Percentiles rank a stretch among this genome's conserved stretches.
Evolutionary conservation across 2,797 vertebrate genomes (phyloP).

Genomic region (Pachyuromys duprasi): DNA sequence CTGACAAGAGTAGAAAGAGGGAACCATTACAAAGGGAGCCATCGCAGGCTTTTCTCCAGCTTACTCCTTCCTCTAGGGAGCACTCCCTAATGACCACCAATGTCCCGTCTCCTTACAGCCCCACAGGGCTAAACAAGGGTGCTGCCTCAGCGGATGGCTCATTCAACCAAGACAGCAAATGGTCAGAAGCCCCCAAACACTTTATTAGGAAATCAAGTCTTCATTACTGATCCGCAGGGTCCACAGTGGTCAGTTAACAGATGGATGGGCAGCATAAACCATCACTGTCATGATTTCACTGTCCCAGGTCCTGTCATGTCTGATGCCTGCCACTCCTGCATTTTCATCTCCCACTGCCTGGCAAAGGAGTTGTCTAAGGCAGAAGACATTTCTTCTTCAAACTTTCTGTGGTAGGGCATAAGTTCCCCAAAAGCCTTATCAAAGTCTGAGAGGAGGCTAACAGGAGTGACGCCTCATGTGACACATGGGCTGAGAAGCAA

Average conservation of each 20-base stretch:
- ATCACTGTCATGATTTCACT: not conserved
- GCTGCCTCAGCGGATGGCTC: not conserved
- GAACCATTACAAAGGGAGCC: constrained; percentile 8
- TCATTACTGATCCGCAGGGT: not conserved
- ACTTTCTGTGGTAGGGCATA: constrained; percentile 20
- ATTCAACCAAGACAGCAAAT: constrained; percentile 25
- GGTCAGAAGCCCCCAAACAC: not conserved
- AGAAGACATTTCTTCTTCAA: constrained; percentile 41
- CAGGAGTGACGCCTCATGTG: not conserved
- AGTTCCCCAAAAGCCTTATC: not conserved
- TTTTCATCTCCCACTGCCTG: not conserved
- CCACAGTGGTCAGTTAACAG: not conserved
- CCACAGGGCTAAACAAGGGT: not conserved
- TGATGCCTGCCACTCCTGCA: not conserved
- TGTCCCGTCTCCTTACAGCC: not conserved
- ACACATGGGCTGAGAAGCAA: not conserved
- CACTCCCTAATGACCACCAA: not conserved
- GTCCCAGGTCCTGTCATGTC: not conserved
- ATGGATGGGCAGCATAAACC: not conserved
- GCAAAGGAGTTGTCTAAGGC: not conserved
- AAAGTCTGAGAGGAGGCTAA: constrained; percentile 6
- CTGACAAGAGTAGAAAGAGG: constrained; percentile 81
- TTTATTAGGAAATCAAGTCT: constrained; percentile 30
- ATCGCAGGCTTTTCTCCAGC: not conserved
- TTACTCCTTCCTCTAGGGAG: not conserved